Base-by-base conservation (phyloP, 1,140 invertebrate genomes). In the Drosophila mauritiana region DNA sequence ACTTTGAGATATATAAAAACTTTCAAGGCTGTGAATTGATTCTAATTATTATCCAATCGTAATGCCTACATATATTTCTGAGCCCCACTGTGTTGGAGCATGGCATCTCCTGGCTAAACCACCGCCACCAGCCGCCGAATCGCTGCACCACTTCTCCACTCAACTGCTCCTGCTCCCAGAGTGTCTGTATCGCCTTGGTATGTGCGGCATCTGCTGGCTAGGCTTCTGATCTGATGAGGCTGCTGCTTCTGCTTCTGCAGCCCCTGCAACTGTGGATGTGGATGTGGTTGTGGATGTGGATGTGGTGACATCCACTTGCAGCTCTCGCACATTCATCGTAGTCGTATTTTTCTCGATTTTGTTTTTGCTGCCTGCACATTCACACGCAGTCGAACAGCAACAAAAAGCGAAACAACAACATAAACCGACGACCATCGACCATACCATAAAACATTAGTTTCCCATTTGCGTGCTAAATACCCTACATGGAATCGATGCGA, bases 381-480 rank as follows among this genome's bases (percentile, higher is more conserved):
- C 82, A 88, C 82, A 85, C 82, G 81, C 81, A 85, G 64, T 78
- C 64, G 51, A 79, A 75, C 45, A 45, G 58, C 57, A 73, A 81
- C 48, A 74, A 65, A 49, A 45, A 65, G 49, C 59, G 51, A 56
- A 59, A 72, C 75, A 56, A 46, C 73, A 57, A 52, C 52, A 74
- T 58, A 78, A 55, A 76, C 73, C 49, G 55, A 20, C 67, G 42
- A 70, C 65, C 79, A 82, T 82, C 80, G 69, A 63, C 52, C 77
- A 68, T 78, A 82, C 83, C 84, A 86, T 86, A 86, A 86, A 86
- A 83, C 83, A 86, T 86, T 86, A 86, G 83, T 89, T 86, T 86
- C 79, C 84, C 83, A 86, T 86, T 86, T 86, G 83, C 83, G 83
- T 86, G 83, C 83, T 86, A 88, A 86, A 82, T 88, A 88, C 82